Evolutionary conservation across 92 coral and sea anemone genomes (phyloP).

Genomic region (Bergia puertoricense): DNA sequence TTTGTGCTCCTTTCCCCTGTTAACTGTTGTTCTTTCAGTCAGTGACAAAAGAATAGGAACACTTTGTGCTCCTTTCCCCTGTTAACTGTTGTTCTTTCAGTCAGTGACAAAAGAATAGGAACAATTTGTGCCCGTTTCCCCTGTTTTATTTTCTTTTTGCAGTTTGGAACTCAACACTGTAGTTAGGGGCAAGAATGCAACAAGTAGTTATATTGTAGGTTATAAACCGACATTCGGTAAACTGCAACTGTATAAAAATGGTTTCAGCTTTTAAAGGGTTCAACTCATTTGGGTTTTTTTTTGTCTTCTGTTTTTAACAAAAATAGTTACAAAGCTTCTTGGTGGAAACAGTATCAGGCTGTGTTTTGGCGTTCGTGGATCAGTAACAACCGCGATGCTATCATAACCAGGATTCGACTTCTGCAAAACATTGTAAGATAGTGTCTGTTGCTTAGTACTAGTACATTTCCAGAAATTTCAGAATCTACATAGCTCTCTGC

Average conservation of each 20-base stretch:
- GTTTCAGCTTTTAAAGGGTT: neutral
- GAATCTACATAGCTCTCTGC: neutral
- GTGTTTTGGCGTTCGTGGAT: constrained; percentile 92
- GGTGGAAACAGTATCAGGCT: constrained; percentile 80
- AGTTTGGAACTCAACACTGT: no score
- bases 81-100: neutral
- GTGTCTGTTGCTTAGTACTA: neutral
- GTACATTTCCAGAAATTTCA: neutral
- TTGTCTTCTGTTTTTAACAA: no score
- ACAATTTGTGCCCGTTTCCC: no score
- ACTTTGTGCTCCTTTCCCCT: no score
- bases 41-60: no score
- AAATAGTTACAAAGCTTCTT: constrained; percentile 79
- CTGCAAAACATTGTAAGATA: constrained; percentile 77
- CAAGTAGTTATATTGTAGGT: no score
- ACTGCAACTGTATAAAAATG: neutral
- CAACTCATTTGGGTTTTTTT: neutral
- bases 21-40: neutral
- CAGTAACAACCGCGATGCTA: constrained; percentile 79
- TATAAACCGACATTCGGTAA: no score
- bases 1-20: no score
- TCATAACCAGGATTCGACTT: constrained; percentile 70
- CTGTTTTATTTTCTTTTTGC: no score
- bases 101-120: neutral
- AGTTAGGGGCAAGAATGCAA: no score